phyloP scores from a whole-genome alignment of 1,140 invertebrate species.

The Prorops nasuta region DNA sequence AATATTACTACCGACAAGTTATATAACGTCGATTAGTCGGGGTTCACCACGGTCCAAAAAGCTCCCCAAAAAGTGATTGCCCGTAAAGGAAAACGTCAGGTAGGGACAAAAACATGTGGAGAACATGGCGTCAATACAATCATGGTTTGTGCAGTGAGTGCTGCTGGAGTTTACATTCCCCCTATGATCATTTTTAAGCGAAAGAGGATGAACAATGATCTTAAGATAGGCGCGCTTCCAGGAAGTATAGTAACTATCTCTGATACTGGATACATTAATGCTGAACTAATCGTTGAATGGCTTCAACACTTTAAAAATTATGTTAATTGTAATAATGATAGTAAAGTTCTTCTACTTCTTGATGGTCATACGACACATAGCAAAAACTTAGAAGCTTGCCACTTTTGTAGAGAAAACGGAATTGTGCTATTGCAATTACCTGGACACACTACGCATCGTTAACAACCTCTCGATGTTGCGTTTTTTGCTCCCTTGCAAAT shows the following conservation, averaged over 20 bases:
- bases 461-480: neutral
- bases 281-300: neutral
- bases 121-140: constrained; percentile 36
- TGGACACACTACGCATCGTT: neutral
- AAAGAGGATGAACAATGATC: neutral
- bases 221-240: constrained; percentile 2
- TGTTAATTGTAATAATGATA: neutral
- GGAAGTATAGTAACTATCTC: constrained; percentile 10
- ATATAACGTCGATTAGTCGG: constrained; percentile 13
- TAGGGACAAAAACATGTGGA: constrained; percentile 32
- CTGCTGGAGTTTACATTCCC: constrained; percentile 2
- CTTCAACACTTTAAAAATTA: neutral
- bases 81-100: constrained; percentile 30
- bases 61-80: constrained; percentile 24
- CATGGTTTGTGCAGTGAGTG: constrained; percentile 4
- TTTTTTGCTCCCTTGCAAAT: neutral
- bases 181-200: constrained; percentile 9
- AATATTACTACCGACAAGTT: too few relatives aligned
- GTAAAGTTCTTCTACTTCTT: neutral
- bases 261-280: neutral
- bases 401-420: neutral
- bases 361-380: neutral
- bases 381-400: neutral
- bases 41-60: constrained; percentile 10
- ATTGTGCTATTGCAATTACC: neutral